These are phyloP conservation scores for Castor canadensis DNA, from an alignment of 2,113 vertebrate species.

Conservation along the genomic window DNA sequence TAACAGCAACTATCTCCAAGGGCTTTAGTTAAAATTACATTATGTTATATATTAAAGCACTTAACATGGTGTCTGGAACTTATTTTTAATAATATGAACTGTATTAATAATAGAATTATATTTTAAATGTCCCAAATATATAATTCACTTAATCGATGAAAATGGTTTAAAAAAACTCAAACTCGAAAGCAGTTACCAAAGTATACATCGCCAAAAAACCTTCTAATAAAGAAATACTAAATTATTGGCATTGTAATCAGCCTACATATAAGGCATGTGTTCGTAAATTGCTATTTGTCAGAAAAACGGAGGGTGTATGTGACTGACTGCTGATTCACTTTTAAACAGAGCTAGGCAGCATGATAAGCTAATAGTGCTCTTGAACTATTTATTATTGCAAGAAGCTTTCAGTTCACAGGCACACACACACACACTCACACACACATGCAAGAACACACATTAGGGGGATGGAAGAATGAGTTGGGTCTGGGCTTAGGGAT, in stretches of 20 bases:
- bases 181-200: neutral
- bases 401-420: neutral
- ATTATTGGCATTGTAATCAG: neutral
- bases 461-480: neutral
- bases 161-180: neutral
- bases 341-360: neutral
- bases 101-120: neutral
- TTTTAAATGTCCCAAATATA: neutral
- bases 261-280: neutral
- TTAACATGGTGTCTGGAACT: neutral
- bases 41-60: neutral
- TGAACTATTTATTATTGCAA: neutral
- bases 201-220: neutral
- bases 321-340: constrained; percentile 7
- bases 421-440: too few relatives aligned
- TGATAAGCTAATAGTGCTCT: neutral
- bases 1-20: neutral
- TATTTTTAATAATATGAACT: neutral
- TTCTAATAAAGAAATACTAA: neutral
- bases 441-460: too few relatives aligned
- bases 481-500: neutral
- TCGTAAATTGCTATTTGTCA: constrained; percentile 8
- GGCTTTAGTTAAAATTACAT: neutral
- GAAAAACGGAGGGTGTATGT: neutral
- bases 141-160: neutral